Conservation (phyloP, 2,797 vertebrate genomes). For the Neosalanx taihuensis region DNA sequence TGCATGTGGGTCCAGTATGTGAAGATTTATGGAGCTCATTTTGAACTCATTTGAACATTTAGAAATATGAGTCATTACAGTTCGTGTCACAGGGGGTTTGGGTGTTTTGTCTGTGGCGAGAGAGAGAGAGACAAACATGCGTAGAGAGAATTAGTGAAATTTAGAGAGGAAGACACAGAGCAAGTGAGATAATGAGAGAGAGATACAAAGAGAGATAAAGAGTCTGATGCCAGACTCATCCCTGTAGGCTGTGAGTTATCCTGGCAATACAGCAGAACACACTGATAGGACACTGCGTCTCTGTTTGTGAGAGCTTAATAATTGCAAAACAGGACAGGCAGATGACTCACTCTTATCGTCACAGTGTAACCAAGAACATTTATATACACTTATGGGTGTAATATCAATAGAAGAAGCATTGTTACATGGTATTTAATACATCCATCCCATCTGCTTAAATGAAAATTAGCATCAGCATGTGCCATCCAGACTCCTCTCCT, state of each 20-base stretch:
- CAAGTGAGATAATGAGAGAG: background rate
- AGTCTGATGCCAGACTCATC: conserved; percentile 15
- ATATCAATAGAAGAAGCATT: too few species aligned
- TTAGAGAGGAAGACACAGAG: background rate
- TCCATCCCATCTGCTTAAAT: background rate
- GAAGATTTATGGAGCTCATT: background rate
- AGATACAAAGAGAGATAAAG: background rate
- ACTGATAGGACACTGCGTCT: conserved; percentile 26
- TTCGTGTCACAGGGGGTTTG: conserved; percentile 1
- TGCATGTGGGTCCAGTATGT: conserved; percentile 4
- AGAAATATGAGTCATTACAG: conserved; percentile 11
- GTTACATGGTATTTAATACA: background rate
- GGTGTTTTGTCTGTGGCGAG: background rate
- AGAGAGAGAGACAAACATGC: background rate
- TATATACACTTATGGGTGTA: background rate
- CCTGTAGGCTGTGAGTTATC: conserved; percentile 27
- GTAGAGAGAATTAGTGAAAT: background rate
- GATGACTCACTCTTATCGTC: conserved; percentile 12
- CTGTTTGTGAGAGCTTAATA: conserved; percentile 32
- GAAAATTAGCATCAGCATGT: background rate
- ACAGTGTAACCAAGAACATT: conserved; percentile 18
- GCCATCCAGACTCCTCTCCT: too few species aligned
- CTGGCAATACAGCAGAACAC: conserved; percentile 26
- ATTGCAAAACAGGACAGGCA: conserved; percentile 3
- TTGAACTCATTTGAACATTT: background rate